phyloP scores from a whole-genome alignment of 2,113 vertebrate genomes.

The Oreochromis aureus region DNA sequence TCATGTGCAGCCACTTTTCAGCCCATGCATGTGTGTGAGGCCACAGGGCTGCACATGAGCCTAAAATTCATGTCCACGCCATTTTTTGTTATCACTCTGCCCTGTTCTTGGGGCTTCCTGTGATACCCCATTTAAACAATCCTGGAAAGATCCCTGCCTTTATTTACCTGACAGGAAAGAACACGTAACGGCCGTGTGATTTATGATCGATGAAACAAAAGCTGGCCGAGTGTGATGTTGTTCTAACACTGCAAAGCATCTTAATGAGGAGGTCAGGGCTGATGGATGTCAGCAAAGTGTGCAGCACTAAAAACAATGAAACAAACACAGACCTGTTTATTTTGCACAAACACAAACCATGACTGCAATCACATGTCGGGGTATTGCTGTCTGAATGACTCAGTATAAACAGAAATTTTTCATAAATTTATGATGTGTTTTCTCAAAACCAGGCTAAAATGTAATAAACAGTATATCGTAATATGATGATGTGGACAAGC shows the following conservation, averaged over 20 bases:
- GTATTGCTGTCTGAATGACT: neutral
- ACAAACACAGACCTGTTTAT: neutral
- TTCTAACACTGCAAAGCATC: neutral
- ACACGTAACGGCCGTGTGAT: neutral
- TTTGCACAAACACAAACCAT: neutral
- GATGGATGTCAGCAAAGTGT: neutral
- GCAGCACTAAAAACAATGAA: neutral
- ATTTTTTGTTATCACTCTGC: neutral
- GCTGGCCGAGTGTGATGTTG: neutral
- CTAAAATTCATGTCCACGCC: neutral
- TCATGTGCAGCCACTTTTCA: neutral
- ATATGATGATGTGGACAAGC: neutral
- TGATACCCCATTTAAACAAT: neutral
- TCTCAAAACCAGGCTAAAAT: neutral
- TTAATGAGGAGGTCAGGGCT: neutral
- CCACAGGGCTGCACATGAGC: neutral
- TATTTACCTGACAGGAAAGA: neutral
- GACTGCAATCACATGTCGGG: neutral
- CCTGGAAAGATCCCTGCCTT: neutral
- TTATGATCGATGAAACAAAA: neutral
- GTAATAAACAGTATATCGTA: neutral
- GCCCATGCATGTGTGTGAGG: neutral
- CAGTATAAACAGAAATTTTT: neutral
- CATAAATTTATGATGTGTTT: neutral
- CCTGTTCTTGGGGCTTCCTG: neutral